phyloP scores from a whole-genome alignment of 2,888 invertebrate species.

The Cataglyphis cursor region DNA sequence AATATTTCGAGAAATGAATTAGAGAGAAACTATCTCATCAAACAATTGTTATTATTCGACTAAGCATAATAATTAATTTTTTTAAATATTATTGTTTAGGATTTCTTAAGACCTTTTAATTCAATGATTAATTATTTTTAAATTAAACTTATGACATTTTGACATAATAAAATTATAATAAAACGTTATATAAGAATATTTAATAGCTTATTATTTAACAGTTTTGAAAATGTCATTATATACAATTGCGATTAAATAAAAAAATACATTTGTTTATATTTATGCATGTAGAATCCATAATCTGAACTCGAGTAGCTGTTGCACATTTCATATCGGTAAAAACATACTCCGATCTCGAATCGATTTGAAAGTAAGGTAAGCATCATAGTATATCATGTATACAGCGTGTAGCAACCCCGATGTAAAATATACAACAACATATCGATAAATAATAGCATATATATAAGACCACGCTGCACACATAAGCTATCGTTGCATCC shows the following conservation, averaged over 20 bases:
- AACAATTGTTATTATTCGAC: neutral
- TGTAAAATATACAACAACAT: conserved; percentile 18
- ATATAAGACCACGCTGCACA: conserved; percentile 20
- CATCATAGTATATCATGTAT: conserved; percentile 12
- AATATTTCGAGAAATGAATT: conserved; percentile 10
- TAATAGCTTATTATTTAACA: neutral
- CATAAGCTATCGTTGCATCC: conserved; percentile 1
- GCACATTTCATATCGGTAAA: conserved; percentile 19
- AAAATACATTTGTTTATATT: conserved; percentile 4
- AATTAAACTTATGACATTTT: neutral
- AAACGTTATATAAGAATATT: neutral
- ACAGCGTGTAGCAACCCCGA: conserved; percentile 5
- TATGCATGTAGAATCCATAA: neutral
- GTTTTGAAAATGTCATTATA: neutral
- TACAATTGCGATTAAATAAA: neutral
- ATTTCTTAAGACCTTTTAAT: neutral
- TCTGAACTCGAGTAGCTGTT: conserved; percentile 10
- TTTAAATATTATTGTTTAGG: neutral
- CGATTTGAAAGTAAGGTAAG: conserved; percentile 34
- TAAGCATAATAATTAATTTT: neutral
- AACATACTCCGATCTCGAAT: conserved; percentile 24
- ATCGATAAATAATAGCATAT: conserved; percentile 47
- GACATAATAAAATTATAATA: neutral
- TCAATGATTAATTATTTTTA: neutral
- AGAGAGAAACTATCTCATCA: neutral